These are phyloP conservation scores for Theristicus caerulescens DNA, from an alignment of 2,113 vertebrate genomes.

Conservation along the genomic window DNA sequence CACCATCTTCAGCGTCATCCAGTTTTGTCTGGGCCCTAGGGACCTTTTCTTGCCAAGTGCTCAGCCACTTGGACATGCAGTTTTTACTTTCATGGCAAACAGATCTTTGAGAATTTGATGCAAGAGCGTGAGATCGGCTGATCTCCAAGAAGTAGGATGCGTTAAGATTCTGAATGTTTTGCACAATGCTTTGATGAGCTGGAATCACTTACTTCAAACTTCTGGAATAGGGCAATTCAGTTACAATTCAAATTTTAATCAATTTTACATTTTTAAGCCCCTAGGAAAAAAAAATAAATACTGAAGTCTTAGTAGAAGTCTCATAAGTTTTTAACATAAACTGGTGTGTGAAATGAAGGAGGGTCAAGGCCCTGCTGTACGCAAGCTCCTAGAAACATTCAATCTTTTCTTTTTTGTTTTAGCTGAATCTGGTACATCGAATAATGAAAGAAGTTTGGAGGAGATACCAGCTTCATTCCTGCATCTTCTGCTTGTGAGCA, in stretches of 20 bases:
- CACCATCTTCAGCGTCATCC: neutral
- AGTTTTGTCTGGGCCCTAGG: neutral
- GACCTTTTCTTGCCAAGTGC: neutral
- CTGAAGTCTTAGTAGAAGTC: neutral
- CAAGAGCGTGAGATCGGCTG: neutral
- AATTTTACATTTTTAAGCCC: neutral
- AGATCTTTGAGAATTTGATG: neutral
- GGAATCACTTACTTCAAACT: neutral
- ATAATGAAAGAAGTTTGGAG: conserved; percentile 88
- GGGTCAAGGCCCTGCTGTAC: neutral
- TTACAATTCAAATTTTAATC: neutral
- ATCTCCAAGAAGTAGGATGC: neutral
- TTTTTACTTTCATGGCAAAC: neutral
- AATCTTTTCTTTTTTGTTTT: conserved; percentile 18
- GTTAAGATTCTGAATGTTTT: neutral
- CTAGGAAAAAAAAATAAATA: neutral
- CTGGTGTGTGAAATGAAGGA: neutral
- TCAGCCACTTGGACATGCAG: neutral
- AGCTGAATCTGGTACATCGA: conserved; percentile 88
- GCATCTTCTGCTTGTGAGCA: conserved; percentile 84
- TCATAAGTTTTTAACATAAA: neutral
- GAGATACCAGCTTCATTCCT: conserved; percentile 79
- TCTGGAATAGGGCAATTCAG: neutral
- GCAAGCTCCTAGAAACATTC: neutral
- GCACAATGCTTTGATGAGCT: neutral